Percentiles rank a stretch among this genome's conserved stretches.
Evolutionary conservation across 2,113 vertebrate species (phyloP).

Genomic region (Neolamprologus devosi): DNA sequence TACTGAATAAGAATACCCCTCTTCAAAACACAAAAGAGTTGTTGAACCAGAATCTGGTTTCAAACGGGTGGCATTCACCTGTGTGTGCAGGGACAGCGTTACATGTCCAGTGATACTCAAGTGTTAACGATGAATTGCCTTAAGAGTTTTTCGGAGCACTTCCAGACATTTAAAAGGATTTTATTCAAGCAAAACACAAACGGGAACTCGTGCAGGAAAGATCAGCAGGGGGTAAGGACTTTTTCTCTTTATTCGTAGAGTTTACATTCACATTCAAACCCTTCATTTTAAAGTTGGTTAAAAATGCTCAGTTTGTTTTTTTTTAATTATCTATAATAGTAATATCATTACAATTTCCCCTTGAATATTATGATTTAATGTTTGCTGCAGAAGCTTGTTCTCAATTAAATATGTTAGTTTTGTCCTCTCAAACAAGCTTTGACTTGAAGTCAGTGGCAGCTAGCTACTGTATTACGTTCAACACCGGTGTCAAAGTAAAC

Average conservation of each 20-base stretch:
- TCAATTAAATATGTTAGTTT: neutral
- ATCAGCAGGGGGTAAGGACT: conserved; percentile 17
- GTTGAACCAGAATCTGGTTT: conserved; percentile 18
- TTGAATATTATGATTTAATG: neutral
- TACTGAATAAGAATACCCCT: neutral
- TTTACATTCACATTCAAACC: neutral
- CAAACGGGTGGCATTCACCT: neutral
- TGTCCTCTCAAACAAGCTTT: neutral
- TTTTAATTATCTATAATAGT: neutral
- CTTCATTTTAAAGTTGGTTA: neutral
- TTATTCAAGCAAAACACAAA: neutral
- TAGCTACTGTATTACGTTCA: accelerated
- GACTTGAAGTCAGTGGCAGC: accelerated
- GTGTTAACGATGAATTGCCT: conserved; percentile 7
- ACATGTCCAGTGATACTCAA: neutral
- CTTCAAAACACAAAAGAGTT: neutral
- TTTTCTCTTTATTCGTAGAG: neutral
- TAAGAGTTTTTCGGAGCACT: neutral
- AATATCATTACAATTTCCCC: neutral
- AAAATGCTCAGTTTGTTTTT: accelerated
- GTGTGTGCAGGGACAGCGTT: neutral
- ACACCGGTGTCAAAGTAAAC: neutral
- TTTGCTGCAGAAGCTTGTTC: neutral
- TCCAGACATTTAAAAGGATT: neutral
- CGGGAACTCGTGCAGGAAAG: neutral